phyloP scores from a whole-genome alignment of 37 sponge, comb jelly and placozoan species.

The Geodia barretti region DNA sequence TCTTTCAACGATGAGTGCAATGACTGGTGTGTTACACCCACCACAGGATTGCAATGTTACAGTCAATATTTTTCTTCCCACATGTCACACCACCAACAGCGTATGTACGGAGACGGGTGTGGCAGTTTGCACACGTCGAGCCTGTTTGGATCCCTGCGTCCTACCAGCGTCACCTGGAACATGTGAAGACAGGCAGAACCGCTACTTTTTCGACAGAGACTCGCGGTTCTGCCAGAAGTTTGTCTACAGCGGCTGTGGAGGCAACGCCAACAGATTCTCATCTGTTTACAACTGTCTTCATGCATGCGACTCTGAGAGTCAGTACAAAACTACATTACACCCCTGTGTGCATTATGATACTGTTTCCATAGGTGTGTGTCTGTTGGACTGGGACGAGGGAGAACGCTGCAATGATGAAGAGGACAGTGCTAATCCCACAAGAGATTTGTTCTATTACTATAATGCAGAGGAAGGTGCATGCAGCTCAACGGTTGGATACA shows the following conservation, averaged over 20 bases:
- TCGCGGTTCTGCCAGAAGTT: background rate
- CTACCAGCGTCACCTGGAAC: background rate
- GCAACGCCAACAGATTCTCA: slow-evolving; percentile 15
- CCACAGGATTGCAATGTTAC: too few relatives aligned
- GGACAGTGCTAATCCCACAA: too few relatives aligned
- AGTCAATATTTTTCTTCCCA: too few relatives aligned
- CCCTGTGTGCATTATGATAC: too few relatives aligned
- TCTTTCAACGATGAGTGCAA: background rate
- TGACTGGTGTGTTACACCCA: background rate
- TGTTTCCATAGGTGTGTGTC: background rate
- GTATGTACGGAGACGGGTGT: background rate
- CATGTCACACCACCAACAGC: too few relatives aligned
- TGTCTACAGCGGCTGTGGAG: slow-evolving; percentile 23
- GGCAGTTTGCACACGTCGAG: background rate
- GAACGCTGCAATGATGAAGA: background rate
- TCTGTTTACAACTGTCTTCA: background rate
- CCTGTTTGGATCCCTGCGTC: background rate
- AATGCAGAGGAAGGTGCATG: background rate
- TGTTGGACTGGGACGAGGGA: background rate
- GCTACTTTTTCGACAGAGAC: background rate
- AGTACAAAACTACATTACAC: too few relatives aligned
- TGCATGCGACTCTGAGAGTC: slow-evolving; percentile 5
- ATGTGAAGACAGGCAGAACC: background rate
- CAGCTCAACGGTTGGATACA: background rate
- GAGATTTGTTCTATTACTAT: background rate